phyloP scores from a whole-genome alignment of 2,797 vertebrate species.

The Helicolenus hilgendorfi region DNA sequence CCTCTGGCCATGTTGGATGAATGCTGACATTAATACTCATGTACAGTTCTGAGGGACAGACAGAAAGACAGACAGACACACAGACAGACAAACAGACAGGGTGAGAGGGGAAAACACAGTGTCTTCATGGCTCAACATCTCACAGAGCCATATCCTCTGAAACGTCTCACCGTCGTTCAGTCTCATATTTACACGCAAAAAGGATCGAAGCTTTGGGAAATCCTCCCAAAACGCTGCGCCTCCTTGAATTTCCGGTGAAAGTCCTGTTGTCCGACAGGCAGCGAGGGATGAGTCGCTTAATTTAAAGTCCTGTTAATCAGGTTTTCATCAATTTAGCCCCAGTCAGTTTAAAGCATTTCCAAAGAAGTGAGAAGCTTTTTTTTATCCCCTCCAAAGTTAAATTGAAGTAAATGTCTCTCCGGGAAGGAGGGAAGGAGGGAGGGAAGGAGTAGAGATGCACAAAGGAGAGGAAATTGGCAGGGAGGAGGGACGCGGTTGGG shows the following conservation, averaged over 20 bases:
- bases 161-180: slow-evolving; percentile 32
- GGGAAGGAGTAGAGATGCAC: slow-evolving; percentile 50
- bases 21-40: slow-evolving; percentile 54
- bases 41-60: slow-evolving; percentile 44
- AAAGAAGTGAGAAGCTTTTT: slow-evolving; percentile 59
- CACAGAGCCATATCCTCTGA: slow-evolving; percentile 61
- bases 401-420: slow-evolving; percentile 68
- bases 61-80: slow-evolving; percentile 30
- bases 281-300: slow-evolving; percentile 55
- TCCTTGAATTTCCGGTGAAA: slow-evolving; percentile 39
- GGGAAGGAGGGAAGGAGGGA: slow-evolving; percentile 29
- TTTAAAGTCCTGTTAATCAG: slow-evolving; percentile 64
- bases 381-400: slow-evolving; percentile 46
- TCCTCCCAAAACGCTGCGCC: background rate
- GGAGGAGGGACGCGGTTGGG: slow-evolving; percentile 47
- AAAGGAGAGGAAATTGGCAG: slow-evolving; percentile 62
- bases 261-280: slow-evolving; percentile 60
- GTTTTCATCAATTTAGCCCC: slow-evolving; percentile 69
- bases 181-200: slow-evolving; percentile 80
- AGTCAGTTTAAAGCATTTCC: slow-evolving; percentile 79
- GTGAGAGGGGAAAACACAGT: slow-evolving; percentile 71
- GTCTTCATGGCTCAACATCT: slow-evolving; percentile 71
- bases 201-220: slow-evolving; percentile 51
- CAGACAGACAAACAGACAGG: slow-evolving; percentile 18
- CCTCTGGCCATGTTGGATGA: slow-evolving; percentile 48